phyloP scores from a whole-genome alignment of 2,113 vertebrate species.

The Brachypteracias leptosomus region DNA sequence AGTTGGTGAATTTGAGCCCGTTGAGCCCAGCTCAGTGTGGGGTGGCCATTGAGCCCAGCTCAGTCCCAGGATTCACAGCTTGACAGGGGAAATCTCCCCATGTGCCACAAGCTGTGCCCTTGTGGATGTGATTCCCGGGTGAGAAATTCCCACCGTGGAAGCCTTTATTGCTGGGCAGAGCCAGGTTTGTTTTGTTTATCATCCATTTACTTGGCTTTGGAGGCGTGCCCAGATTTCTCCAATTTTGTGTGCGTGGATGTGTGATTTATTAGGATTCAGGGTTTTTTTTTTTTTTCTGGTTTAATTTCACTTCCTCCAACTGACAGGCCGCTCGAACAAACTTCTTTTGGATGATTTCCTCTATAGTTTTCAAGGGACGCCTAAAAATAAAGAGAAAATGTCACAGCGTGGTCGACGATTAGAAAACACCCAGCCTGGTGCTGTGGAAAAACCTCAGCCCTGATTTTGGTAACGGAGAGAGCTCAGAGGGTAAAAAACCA shows the following conservation, averaged over 20 bases:
- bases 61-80: not conserved
- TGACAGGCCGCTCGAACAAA: conserved; percentile 30
- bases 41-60: not conserved
- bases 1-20: rapidly evolving
- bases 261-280: conserved; percentile 48
- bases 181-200: conserved; percentile 62
- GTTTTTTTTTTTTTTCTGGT: not conserved
- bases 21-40: not conserved
- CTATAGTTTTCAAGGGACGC: conserved; percentile 36
- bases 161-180: conserved; percentile 18
- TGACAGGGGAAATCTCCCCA: not conserved
- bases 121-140: not conserved
- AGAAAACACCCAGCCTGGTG: not conserved
- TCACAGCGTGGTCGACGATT: not conserved
- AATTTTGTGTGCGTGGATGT: conserved; percentile 30
- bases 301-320: conserved; percentile 64
- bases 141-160: conserved; percentile 39
- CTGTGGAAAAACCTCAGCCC: not conserved
- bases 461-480: not conserved
- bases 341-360: conserved; percentile 62
- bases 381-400: not conserved
- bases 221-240: conserved; percentile 54
- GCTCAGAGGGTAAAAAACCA: not conserved
- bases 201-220: conserved; percentile 59
- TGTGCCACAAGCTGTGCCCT: not conserved